Evolutionary conservation across 2,888 invertebrate genomes (phyloP), one percentile per base, ranked within the genome.

Genomic region (Conops quadrifasciatus): DNA sequence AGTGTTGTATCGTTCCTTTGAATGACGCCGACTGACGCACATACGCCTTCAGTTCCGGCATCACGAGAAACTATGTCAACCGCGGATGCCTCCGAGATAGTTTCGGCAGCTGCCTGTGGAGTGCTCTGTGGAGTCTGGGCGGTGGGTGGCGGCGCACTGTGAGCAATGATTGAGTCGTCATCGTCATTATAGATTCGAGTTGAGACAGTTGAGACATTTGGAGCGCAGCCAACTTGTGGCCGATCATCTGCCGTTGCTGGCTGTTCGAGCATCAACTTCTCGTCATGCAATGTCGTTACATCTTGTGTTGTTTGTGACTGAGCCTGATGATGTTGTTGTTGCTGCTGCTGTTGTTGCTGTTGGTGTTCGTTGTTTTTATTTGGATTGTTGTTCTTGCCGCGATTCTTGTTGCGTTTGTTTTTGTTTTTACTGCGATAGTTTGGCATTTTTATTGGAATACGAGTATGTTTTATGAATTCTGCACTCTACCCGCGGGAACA

Each of bases 401-500:
- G 80, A 72, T 79, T 79, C 73, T 79, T 84, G 43, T 80, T 82
- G 70, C 81, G 80, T 72, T 79, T 80, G 72, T 80, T 79, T 68
- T 78, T 81, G 75, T 81, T 81, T 47, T 80, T 80, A 75, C 80
- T 81, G 65, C 80, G 80, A 72, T 83, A 79, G 76, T 81, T 83
- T 71, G 83, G 84, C 84, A 84, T 72, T 72, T 71, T 72, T 62
- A 60, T 58, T 69, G 63, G 45, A 13, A n/a, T 19, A 13, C 13
- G 45, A 7, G 45, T 5, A 43, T 11, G 9, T 11, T 43, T 43
- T 43, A 43, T 43, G 45, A 13, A 43, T 43, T 43, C 45, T 11
- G 13, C 45, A 43, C 5, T 43, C 45, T 43, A n/a, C n/a, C n/a
- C n/a, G n/a, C n/a, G n/a, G 36, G 36, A 9, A 36, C 9, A 4